phyloP scores from a whole-genome alignment of 2,888 invertebrate genomes.

The Amblyjoppa fuscipennis region DNA sequence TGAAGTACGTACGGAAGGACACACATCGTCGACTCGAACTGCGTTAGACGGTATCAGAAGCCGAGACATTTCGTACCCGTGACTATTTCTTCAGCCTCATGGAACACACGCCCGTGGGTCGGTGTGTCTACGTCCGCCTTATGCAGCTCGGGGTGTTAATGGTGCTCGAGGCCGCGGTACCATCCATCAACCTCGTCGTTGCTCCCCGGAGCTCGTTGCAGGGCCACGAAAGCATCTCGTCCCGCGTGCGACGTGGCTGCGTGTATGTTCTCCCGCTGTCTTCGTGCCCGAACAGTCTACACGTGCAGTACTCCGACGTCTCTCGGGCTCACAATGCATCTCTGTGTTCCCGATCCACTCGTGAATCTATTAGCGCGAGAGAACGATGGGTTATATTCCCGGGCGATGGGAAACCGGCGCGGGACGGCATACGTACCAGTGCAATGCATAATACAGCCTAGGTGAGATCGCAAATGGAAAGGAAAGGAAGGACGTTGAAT shows the following conservation, averaged over 20 bases:
- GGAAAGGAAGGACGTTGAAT: slow-evolving; percentile 4
- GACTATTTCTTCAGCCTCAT: slow-evolving; percentile 32
- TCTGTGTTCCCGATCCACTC: slow-evolving; percentile 71
- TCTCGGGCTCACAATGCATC: slow-evolving; percentile 68
- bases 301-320: slow-evolving; percentile 44
- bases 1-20: slow-evolving; percentile 13
- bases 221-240: slow-evolving; percentile 58
- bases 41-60: slow-evolving; percentile 19
- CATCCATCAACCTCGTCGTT: slow-evolving; percentile 77
- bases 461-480: slow-evolving; percentile 44
- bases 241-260: slow-evolving; percentile 29
- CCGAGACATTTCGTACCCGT: slow-evolving; percentile 8
- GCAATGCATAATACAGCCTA: slow-evolving; percentile 13
- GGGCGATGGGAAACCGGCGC: slow-evolving; percentile 46
- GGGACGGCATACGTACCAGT: slow-evolving; percentile 24
- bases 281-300: slow-evolving; percentile 52
- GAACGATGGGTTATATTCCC: slow-evolving; percentile 75
- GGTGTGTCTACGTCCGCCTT: slow-evolving; percentile 28
- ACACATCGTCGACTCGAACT: neutral
- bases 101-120: slow-evolving; percentile 4
- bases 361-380: slow-evolving; percentile 78
- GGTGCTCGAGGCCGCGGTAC: slow-evolving; percentile 76
- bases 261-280: slow-evolving; percentile 54
- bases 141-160: slow-evolving; percentile 75
- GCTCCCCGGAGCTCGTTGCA: slow-evolving; percentile 66